These are phyloP conservation scores for Seriola aureovittata DNA, from an alignment of 2,113 vertebrate species.

Conservation along the genomic window DNA sequence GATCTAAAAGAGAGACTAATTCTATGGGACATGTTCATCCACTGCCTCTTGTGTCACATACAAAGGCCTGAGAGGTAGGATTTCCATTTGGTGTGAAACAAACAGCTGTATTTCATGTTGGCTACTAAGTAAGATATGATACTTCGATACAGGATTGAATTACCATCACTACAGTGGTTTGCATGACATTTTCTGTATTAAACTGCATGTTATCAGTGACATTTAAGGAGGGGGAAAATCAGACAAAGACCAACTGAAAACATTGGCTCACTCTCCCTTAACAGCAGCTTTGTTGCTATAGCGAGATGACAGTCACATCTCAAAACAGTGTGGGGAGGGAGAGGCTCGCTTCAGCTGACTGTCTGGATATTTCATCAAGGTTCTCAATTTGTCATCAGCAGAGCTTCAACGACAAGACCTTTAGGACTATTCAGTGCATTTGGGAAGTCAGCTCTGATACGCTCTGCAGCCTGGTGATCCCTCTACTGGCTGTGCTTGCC, in stretches of 20 bases:
- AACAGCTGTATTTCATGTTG: conserved; percentile 73
- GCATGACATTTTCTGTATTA: conserved; percentile 38
- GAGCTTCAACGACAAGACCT: conserved; percentile 59
- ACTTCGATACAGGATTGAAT: conserved; percentile 57
- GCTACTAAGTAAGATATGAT: conserved; percentile 55
- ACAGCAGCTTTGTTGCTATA: conserved; percentile 22
- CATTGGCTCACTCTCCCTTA: conserved; percentile 11
- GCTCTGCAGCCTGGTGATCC: conserved; percentile 17
- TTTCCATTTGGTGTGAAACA: conserved; percentile 58
- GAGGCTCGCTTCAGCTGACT: conserved; percentile 57
- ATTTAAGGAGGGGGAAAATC: conserved; percentile 30
- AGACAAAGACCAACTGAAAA: conserved; percentile 22
- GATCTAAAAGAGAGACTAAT: conserved; percentile 50
- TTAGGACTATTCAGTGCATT: conserved; percentile 34
- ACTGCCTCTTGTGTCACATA: conserved; percentile 66
- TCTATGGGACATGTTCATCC: conserved; percentile 66
- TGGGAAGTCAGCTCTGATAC: conserved; percentile 36
- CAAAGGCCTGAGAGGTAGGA: conserved; percentile 59
- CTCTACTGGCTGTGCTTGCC: conserved; percentile 25
- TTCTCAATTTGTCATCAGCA: conserved; percentile 56
- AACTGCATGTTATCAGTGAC: conserved; percentile 27
- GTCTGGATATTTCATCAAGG: conserved; percentile 68
- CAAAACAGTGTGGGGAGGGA: conserved; percentile 24
- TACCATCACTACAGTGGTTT: conserved; percentile 48
- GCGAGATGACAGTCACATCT: conserved; percentile 17